Conservation (phyloP, 2,797 vertebrate genomes). For the Alcedo quadribrachys region DNA sequence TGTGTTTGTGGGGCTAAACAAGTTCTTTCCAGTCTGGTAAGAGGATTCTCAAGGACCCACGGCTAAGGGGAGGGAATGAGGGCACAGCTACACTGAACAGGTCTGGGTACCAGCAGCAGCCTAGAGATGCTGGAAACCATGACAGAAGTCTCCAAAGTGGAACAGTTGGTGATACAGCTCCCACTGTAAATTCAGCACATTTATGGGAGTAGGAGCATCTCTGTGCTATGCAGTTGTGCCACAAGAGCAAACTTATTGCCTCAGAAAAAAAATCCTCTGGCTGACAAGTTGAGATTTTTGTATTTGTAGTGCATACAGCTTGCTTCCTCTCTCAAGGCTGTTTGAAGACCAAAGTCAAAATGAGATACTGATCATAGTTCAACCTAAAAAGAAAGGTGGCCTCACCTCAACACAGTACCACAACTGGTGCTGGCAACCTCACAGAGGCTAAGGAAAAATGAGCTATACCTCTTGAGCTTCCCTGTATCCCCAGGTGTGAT, state of each 20-base stretch:
- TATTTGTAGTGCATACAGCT: neutral
- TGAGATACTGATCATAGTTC: neutral
- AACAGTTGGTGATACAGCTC: neutral
- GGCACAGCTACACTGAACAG: neutral
- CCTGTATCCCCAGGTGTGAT: neutral
- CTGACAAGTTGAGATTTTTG: neutral
- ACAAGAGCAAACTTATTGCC: neutral
- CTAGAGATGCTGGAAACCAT: neutral
- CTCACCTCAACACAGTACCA: neutral
- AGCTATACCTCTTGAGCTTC: neutral
- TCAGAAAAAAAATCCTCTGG: neutral
- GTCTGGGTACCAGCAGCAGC: neutral
- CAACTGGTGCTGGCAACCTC: neutral
- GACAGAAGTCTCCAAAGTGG: neutral
- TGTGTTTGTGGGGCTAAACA: neutral
- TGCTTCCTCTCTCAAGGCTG: neutral
- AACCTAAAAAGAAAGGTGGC: neutral
- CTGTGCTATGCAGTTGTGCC: neutral
- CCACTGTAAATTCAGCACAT: neutral
- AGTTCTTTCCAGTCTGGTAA: neutral
- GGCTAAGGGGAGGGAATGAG: neutral
- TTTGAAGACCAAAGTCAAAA: neutral
- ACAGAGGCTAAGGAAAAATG: neutral
- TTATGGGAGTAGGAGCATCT: neutral
- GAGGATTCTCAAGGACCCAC: neutral